Conservation (phyloP, 37 sponge, comb jelly and placozoan species). For the Diacarnus erythraeanus region DNA sequence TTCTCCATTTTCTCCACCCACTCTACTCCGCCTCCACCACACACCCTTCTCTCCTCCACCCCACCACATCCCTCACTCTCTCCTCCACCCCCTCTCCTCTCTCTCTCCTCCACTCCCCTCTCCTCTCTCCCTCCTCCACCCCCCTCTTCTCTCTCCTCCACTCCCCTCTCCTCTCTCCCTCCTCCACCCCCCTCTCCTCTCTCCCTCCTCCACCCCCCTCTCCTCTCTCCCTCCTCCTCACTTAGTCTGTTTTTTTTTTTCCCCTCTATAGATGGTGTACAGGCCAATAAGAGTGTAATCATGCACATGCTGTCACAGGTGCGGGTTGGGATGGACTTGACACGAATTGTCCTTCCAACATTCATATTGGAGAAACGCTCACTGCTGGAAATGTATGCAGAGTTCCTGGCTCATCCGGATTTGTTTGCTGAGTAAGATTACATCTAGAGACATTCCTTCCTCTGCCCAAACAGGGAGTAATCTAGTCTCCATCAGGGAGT, state of each 20-base stretch:
- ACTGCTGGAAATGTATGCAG: conserved; percentile 99
- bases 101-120: conserved; percentile 6
- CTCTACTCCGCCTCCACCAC: too few species aligned
- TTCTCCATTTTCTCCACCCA: too few species aligned
- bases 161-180: too few species aligned
- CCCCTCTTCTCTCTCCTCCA: too few species aligned
- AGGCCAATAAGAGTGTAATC: conserved; percentile 84
- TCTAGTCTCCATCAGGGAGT: too few species aligned
- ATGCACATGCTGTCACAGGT: conserved; percentile 95
- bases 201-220: too few species aligned
- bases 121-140: too few species aligned
- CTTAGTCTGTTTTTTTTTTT: too few species aligned
- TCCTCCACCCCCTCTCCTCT: neutral
- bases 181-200: neutral
- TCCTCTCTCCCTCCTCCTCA: too few species aligned
- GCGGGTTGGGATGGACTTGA: conserved; percentile 96
- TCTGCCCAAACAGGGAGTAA: neutral
- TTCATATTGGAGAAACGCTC: conserved; percentile 99
- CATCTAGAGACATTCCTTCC: neutral
- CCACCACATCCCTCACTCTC: neutral
- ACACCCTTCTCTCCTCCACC: too few species aligned
- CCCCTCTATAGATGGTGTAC: conserved; percentile 77
- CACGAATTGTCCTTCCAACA: conserved; percentile 88
- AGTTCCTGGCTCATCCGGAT: conserved; percentile 96
- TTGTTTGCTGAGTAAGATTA: conserved; percentile 70